Evolutionary conservation across 2,888 invertebrate genomes (phyloP), one percentile per base, ranked within the genome.

Genomic region (Arctia plantaginis): DNA sequence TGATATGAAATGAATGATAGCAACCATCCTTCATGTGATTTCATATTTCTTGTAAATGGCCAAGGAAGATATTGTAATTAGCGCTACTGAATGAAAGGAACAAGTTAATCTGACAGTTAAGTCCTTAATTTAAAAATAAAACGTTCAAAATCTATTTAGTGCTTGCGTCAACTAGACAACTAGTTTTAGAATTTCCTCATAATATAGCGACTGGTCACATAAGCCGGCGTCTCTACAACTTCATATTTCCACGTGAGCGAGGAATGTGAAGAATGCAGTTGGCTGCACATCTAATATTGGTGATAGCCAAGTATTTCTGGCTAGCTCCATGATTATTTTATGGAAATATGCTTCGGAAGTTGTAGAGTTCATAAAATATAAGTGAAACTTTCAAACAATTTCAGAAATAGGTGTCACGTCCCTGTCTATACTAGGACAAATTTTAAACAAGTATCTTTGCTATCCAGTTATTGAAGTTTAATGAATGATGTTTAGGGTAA

Each of bases 261-360:
- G 81, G 93, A 90, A 93, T 92, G 90, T 80, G 77, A 76, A 91
- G 92, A 89, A 90, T 86, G 92, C 91, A 86, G 89, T 85, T 55
- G 86, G 78, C 80, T 85, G 79, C 85, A 82, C 87, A 82, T 85
- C 86, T 86, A 88, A 89, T 93, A 92, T 90, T 91, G 91, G 92
- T 90, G 90, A 90, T 84, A 85, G 86, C 77, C 81, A 84, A 88
- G 88, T 90, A 92, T 92, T 90, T 85, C 87, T 86, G 88, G 89
- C 89, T 86, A 85, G 88, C 89, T 92, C 92, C 92, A 92, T 93
- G 90, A 93, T 93, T 91, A 92, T 92, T 92, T 90, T 87, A 93
- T 82, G 80, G 80, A 82, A 86, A 83, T 89, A 85, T 86, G 80
- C 69, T 79, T 71, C 80, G 80, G 76, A 80, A 83, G 81, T 82